Evolutionary conservation across 2,797 vertebrate species (phyloP), one percentile per base, ranked within the genome.

Genomic region (Adelosebastes latens): DNA sequence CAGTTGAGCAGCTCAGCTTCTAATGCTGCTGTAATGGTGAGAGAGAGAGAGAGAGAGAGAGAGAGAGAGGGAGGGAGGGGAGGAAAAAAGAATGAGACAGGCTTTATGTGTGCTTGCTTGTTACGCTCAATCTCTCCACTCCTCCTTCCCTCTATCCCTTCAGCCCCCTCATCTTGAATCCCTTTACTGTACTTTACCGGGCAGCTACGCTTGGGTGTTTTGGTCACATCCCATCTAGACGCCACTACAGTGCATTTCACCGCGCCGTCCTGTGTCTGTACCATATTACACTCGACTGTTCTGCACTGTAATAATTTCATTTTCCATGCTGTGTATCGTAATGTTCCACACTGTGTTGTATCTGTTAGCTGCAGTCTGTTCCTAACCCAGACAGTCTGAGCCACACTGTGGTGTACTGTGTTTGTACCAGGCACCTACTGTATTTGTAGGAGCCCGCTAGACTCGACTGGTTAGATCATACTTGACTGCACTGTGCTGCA

Each of bases 1-100:
- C 91, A 94, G 94, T 94, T 94, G 93, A 93, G 93, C 93, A 94
- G 94, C 91, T 93, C 93, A 92, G 92, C 87, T 89, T 94, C 89
- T 93, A 92, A 93, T 94, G 92, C 94, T 95, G 92, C 90, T 90
- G 91, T 94, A 93, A 94, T 92, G 92, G 93, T 91, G 85, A 91
- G 92, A 88, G 92, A 92, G 88, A 74, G 86, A 60, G 79, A 83
- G 81, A 80, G 81, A 56, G 58, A 77, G 81, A 66, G 71, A 72
- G 66, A 25, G 76, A 70, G 68, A 34, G 84, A 67, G 75, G 56
- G 86, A 73, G 80, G 52, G 72, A 71, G 66, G 73, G 81, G 77
- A 77, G 55, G 73, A 79, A 82, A 84, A 87, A 88, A 92, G 88
- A 93, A 91, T 68, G 86, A 93, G 88, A 90, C 90, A 79, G 85